These are phyloP conservation scores for Tenthredo distinguenda DNA, from an alignment of 2,888 invertebrate species.

Conservation along the genomic window DNA sequence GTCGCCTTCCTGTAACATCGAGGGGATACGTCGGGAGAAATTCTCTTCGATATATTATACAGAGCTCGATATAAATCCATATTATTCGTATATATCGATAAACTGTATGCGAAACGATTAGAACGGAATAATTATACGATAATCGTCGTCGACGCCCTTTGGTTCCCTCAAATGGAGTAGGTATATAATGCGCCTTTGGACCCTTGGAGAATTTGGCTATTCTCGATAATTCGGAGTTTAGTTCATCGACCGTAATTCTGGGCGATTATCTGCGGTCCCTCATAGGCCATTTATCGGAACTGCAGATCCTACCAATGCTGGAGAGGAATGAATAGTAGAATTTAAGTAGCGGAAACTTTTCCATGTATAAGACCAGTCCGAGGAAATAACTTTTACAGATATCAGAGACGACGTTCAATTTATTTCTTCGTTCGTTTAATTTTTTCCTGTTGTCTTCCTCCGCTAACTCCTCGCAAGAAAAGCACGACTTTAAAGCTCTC, in stretches of 20 bases:
- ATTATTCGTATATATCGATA: neutral
- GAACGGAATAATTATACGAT: neutral
- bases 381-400: conserved; percentile 1
- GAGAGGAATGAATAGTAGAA: neutral
- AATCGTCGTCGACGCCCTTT: conserved; percentile 2
- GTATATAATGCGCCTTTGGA: conserved; percentile 1
- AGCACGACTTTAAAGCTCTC: neutral
- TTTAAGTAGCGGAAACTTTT: neutral
- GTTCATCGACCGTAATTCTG: conserved; percentile 1
- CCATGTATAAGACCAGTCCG: neutral
- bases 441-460: neutral
- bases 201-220: neutral
- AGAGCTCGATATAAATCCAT: too few species aligned
- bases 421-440: neutral
- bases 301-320: neutral
- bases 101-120: neutral
- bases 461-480: neutral
- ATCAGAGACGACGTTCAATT: neutral
- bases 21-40: neutral
- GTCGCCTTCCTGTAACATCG: neutral
- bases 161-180: neutral
- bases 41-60: neutral
- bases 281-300: neutral
- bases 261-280: neutral
- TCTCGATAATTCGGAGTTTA: conserved; percentile 7